These are phyloP conservation scores for Pangasius sanitwongsei DNA, from an alignment of 2,797 vertebrate genomes.

Conservation along the genomic window DNA sequence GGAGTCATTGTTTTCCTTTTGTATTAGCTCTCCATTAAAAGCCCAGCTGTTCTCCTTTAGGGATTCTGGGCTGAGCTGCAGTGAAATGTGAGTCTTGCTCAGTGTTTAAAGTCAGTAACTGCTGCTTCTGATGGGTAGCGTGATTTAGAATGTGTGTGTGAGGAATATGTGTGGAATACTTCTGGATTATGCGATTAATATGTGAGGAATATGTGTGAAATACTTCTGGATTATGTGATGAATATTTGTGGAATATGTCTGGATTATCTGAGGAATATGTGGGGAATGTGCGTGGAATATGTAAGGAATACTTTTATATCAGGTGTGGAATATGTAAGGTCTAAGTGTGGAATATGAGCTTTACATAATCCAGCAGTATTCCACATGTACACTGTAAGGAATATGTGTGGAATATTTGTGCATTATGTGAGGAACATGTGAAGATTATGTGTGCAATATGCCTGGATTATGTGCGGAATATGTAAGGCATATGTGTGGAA, in stretches of 20 bases:
- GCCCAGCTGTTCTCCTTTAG: not conserved
- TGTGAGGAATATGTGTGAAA: not conserved
- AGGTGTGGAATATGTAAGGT: not conserved
- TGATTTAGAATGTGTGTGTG: not conserved
- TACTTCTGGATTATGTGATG: not conserved
- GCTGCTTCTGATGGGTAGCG: not conserved
- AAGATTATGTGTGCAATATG: too few species aligned
- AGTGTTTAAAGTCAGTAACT: not conserved
- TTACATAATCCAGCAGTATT: too few species aligned
- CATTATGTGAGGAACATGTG: too few species aligned
- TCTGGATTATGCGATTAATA: not conserved
- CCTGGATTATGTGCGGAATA: too few species aligned
- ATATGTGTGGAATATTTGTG: too few species aligned
- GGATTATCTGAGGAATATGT: not conserved
- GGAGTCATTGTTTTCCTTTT: conserved; percentile 12
- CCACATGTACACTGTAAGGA: too few species aligned
- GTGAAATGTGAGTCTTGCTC: not conserved
- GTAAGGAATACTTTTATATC: not conserved
- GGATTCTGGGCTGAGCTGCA: not conserved
- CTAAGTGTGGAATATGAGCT: too few species aligned
- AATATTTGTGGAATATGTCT: not conserved
- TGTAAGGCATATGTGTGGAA: too few species aligned
- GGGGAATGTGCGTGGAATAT: not conserved
- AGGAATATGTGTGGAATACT: too few species aligned
- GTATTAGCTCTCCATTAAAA: conserved; percentile 9